These are phyloP conservation scores for Brachionus rubens DNA, from an alignment of 1,140 invertebrate species.

Conservation along the genomic window DNA sequence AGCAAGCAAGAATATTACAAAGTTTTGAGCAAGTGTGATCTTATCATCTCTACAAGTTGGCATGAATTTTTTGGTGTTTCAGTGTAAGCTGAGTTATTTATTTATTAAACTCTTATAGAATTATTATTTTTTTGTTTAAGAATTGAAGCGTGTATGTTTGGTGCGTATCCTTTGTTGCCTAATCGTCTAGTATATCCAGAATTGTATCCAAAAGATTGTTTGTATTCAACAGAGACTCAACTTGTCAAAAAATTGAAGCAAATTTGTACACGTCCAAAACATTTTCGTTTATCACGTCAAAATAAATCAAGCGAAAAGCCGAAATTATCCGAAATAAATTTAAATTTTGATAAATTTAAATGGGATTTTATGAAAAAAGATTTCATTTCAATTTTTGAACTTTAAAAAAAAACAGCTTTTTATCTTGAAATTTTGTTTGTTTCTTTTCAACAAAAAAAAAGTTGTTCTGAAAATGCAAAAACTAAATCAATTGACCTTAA, in stretches of 20 bases:
- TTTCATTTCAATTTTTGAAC: conserved; percentile 40
- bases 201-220: conserved; percentile 67
- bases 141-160: conserved; percentile 68
- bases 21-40: conserved; percentile 64
- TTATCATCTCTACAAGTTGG: conserved; percentile 70
- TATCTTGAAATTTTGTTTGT: no score
- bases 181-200: conserved; percentile 72
- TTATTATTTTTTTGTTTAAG: conserved; percentile 58
- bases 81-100: conserved; percentile 60
- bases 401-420: neutral
- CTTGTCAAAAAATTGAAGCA: conserved; percentile 63
- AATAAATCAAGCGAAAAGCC: conserved; percentile 18
- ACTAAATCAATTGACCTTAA: conserved; percentile 5
- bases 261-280: conserved; percentile 51
- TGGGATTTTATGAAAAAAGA: conserved; percentile 27
- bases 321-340: conserved; percentile 18
- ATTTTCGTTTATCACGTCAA: conserved; percentile 17
- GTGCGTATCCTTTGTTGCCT: conserved; percentile 70
- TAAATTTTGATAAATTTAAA: conserved; percentile 41
- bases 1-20: conserved; percentile 65
- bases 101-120: conserved; percentile 50
- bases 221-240: conserved; percentile 65
- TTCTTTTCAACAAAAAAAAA: conserved; percentile 24
- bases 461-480: neutral
- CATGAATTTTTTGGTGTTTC: conserved; percentile 76